A percentile compares a stretch with the other conserved stretches of the same genome.
phyloP scores from a whole-genome alignment of 2,113 vertebrate genomes.

The Gulo gulo region DNA sequence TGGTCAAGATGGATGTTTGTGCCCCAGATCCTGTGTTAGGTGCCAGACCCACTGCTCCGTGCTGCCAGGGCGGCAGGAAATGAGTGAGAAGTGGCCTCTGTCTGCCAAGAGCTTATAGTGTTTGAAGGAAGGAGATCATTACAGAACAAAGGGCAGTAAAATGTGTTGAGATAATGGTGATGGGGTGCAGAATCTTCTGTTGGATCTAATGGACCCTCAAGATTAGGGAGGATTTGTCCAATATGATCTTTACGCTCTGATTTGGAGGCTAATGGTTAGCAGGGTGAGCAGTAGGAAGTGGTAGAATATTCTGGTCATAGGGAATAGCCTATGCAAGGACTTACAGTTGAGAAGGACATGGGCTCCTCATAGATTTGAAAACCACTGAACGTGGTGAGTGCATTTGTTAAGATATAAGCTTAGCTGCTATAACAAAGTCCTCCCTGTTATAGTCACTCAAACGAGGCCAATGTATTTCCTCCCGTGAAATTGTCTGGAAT shows the following conservation, averaged over 20 bases:
- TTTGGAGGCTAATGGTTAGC: background rate
- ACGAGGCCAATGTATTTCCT: background rate
- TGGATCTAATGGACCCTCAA: background rate
- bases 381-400: background rate
- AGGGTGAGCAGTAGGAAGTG: background rate
- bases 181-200: background rate
- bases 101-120: background rate
- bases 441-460: background rate
- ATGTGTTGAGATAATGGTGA: background rate
- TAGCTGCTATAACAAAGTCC: background rate
- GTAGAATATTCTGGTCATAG: background rate
- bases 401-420: background rate
- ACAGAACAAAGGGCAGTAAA: background rate
- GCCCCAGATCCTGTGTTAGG: background rate
- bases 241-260: background rate
- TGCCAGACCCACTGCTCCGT: background rate
- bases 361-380: background rate
- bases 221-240: background rate
- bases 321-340: background rate
- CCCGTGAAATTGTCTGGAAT: background rate
- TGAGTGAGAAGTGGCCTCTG: background rate
- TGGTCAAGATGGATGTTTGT: background rate
- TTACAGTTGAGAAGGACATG: background rate
- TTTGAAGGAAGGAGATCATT: background rate
- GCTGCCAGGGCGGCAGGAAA: background rate